phyloP scores from a whole-genome alignment of 2,888 invertebrate species.

The Eupithecia pulchellata region DNA sequence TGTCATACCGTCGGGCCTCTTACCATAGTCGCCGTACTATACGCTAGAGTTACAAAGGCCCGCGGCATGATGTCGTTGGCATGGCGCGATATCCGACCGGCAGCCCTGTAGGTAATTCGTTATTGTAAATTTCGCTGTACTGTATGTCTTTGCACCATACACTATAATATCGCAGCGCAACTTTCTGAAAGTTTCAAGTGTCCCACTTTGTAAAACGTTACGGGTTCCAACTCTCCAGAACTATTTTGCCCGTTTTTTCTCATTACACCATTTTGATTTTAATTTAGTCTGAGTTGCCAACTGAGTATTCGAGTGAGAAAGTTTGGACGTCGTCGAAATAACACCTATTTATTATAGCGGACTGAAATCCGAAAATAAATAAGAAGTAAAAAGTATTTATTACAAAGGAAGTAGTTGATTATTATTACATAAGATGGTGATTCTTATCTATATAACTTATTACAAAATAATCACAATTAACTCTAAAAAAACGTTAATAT shows the following conservation, averaged over 20 bases:
- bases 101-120: too few species aligned
- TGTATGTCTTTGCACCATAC: constrained; percentile 15
- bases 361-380: not conserved
- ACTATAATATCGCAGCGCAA: constrained; percentile 44
- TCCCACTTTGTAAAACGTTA: constrained; percentile 49
- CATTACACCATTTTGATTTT: constrained; percentile 34
- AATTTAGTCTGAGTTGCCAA: constrained; percentile 22
- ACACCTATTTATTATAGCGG: not conserved
- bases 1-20: too few species aligned
- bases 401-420: too few species aligned
- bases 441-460: too few species aligned
- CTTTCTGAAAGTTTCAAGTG: constrained; percentile 44
- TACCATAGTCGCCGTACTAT: too few species aligned
- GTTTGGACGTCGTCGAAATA: not conserved
- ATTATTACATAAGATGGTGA: too few species aligned
- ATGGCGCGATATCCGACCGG: too few species aligned
- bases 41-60: too few species aligned
- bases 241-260: constrained; percentile 31
- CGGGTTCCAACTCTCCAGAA: constrained; percentile 29
- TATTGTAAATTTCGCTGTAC: not conserved
- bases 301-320: not conserved
- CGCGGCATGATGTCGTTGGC: too few species aligned
- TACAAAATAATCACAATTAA: too few species aligned
- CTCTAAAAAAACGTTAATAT: too few species aligned
- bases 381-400: too few species aligned